Evolutionary conservation across 2,888 invertebrate species (phyloP), one percentile per base, ranked within the genome.

Genomic region (Ommatoiulus sabulosus): DNA sequence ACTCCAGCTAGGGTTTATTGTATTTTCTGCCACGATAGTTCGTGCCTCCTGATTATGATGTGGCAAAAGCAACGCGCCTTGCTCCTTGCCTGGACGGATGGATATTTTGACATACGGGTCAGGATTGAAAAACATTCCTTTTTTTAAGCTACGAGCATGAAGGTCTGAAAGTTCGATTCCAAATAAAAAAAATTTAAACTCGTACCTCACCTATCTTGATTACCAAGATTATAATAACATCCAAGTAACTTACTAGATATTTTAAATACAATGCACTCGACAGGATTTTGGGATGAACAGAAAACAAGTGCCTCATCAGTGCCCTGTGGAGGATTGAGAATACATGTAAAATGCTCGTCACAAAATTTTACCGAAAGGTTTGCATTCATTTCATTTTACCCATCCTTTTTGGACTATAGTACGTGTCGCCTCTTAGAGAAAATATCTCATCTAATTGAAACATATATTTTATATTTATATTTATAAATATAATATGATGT

Each of bases 41-140:
- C 92, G 91, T 52, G 91, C 90, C 88, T 92, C 92, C 90, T 92
- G 92, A 46, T 92, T 91, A 90, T 93, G 93, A 90, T 93, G 93
- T 8, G 92, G 90, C 63, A 92, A 90, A 3, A 90, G 91, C 87
- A 90, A 87, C 15, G 90, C 89, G 57, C 90, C 90, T 84, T 90
- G 90, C 52, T 84, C 89, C 87, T 90, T 90, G 35, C 91, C 91
- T 35, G 93, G 93, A 90, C 92, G 91, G 43, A 93, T 90, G n/a
- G 92, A 91, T 90, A 93, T 91, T 91, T 93, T 93, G 35, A 93
- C 91, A 90, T 93, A 93, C 0, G 93, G 93, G 90, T 93, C 93
- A 84, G 93, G 93, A 91, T 93, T 93, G 91, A 93, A 93, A 91
- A 93, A 93, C 91, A 93, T 92, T 15, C 93, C 93, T 90, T 93